Evolutionary conservation across 2,888 invertebrate species (phyloP).

Genomic region (Pheosia gnoma): DNA sequence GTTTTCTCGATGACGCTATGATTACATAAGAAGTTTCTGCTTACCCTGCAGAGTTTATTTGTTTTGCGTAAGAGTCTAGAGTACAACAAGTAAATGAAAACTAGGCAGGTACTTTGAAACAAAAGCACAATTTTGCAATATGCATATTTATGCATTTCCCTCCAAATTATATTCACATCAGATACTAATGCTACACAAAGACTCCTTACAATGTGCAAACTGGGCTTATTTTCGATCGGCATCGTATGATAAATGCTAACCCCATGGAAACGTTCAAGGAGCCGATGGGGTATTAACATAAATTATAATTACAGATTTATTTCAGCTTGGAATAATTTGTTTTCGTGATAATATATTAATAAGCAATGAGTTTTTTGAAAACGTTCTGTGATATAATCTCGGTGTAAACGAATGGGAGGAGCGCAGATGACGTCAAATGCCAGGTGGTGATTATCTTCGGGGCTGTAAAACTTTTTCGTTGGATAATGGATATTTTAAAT

Average conservation of each 20-base stretch:
- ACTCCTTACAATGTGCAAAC: conserved; percentile 56
- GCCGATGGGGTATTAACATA: conserved; percentile 65
- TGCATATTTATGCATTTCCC: conserved; percentile 40
- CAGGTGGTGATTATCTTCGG: conserved; percentile 27
- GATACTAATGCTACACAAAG: conserved; percentile 47
- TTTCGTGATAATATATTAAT: conserved; percentile 33
- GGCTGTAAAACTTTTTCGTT: neutral
- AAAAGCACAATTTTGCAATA: conserved; percentile 12
- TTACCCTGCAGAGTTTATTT: no score
- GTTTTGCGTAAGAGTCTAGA: no score
- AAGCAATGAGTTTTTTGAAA: conserved; percentile 32
- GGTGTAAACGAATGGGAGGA: conserved; percentile 6
- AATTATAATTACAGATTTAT: conserved; percentile 75
- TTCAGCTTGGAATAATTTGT: conserved; percentile 39
- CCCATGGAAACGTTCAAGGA: conserved; percentile 62
- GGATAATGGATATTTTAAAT: neutral
- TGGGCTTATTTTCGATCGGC: conserved; percentile 63
- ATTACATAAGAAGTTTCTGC: no score
- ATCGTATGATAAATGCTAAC: conserved; percentile 68
- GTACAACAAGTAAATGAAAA: neutral
- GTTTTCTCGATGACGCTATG: no score
- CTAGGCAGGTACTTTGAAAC: conserved; percentile 5
- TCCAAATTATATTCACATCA: conserved; percentile 59
- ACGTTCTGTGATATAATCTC: neutral
- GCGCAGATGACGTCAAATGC: conserved; percentile 19